phyloP scores from a whole-genome alignment of 2,113 vertebrate genomes.

The Gopherus flavomarginatus region DNA sequence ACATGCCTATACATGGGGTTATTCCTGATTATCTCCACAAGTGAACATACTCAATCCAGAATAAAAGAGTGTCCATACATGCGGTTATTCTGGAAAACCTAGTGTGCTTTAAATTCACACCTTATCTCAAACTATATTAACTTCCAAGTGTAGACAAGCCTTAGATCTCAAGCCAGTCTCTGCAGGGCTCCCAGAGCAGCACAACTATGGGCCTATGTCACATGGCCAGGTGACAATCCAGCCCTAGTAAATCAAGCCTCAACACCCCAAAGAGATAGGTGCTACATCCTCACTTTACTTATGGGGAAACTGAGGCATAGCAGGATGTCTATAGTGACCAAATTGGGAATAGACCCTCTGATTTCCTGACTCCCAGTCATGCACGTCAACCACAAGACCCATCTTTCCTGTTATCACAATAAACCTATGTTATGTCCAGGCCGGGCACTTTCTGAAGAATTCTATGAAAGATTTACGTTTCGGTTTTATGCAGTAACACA shows the following conservation, averaged over 20 bases:
- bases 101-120: not conserved
- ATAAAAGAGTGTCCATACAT: not conserved
- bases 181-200: not conserved
- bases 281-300: too few species aligned
- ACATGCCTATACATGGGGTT: not conserved
- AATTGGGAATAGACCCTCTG: not conserved
- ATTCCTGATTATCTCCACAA: not conserved
- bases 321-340: too few species aligned
- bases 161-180: rapidly evolving
- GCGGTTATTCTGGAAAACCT: not conserved
- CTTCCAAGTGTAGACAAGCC: not conserved
- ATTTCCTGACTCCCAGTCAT: too few species aligned
- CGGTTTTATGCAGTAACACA: slow-evolving; percentile 26
- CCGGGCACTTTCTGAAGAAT: not conserved
- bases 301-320: too few species aligned
- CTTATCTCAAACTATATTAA: not conserved
- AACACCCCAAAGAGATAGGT: too few species aligned
- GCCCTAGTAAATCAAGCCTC: too few species aligned
- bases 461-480: slow-evolving; percentile 53
- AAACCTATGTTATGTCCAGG: not conserved
- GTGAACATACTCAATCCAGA: rapidly evolving
- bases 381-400: not conserved
- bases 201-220: not conserved
- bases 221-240: too few species aligned
- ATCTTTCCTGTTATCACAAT: not conserved